Evolutionary conservation across 2,888 invertebrate genomes (phyloP).

Genomic region (Troilus luridus): DNA sequence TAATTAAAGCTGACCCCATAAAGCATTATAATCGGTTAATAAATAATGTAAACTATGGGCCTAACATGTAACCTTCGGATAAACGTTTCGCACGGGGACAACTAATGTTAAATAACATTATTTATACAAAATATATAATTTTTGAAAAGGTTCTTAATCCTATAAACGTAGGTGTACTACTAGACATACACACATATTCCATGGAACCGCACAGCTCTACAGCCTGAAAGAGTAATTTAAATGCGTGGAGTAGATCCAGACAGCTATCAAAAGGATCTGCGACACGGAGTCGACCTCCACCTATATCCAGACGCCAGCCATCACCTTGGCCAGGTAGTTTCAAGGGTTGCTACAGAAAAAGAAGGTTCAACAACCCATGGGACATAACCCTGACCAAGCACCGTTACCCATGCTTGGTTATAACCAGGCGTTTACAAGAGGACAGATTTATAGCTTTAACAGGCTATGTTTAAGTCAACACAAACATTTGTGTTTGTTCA

Average conservation of each 20-base stretch:
- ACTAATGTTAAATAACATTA: neutral
- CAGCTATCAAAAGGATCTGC: neutral
- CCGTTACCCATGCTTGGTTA: neutral
- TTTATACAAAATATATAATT: neutral
- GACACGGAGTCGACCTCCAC: conserved; percentile 22
- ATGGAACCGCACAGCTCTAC: neutral
- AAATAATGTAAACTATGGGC: no score
- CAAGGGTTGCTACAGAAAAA: neutral
- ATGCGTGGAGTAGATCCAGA: neutral
- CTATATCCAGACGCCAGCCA: conserved; percentile 9
- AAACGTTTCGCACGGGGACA: no score
- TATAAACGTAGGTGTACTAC: neutral
- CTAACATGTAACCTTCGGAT: no score
- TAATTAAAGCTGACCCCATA: no score
- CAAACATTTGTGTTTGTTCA: neutral
- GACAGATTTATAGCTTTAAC: neutral
- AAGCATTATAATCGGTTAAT: no score
- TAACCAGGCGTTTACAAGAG: neutral
- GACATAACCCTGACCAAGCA: neutral
- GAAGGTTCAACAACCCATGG: conserved; percentile 1
- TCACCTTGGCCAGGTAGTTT: conserved; percentile 3
- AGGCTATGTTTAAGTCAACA: neutral
- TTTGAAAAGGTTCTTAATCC: neutral
- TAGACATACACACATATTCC: no score
- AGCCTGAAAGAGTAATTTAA: neutral